phyloP scores from a whole-genome alignment of 2,888 invertebrate species.

The Harpalus rufipes region DNA sequence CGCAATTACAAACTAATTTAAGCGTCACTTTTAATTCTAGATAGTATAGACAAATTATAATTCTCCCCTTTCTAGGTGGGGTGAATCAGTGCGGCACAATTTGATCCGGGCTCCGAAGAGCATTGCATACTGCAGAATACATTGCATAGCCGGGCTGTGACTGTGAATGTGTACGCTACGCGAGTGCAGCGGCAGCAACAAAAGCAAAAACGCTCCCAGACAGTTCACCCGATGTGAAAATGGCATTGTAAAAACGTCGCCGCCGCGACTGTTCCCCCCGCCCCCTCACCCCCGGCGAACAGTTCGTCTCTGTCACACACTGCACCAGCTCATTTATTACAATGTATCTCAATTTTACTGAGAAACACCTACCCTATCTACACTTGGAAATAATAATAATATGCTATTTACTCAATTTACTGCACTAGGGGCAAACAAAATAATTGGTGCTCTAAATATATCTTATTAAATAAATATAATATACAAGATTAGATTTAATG shows the following conservation, averaged over 20 bases:
- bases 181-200: constrained; percentile 49
- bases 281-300: constrained; percentile 6
- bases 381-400: constrained; percentile 27
- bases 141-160: constrained; percentile 25
- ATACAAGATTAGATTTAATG: background rate
- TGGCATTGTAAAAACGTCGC: constrained; percentile 63
- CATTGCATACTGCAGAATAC: background rate
- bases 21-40: too few relatives aligned
- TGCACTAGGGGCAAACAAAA: background rate
- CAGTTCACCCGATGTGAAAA: constrained; percentile 60
- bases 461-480: background rate
- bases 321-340: constrained; percentile 38
- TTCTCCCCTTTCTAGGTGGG: background rate
- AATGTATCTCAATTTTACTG: constrained; percentile 43
- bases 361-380: constrained; percentile 21
- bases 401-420: constrained; percentile 38
- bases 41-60: too few relatives aligned
- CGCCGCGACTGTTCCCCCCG: constrained; percentile 30
- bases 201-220: constrained; percentile 56
- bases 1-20: too few relatives aligned
- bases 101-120: constrained; percentile 31
- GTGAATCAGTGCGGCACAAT: constrained; percentile 13
- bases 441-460: background rate
- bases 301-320: constrained; percentile 47
- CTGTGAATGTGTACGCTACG: constrained; percentile 16